phyloP scores from a whole-genome alignment of 1,140 invertebrate species.

The Atta texana region DNA sequence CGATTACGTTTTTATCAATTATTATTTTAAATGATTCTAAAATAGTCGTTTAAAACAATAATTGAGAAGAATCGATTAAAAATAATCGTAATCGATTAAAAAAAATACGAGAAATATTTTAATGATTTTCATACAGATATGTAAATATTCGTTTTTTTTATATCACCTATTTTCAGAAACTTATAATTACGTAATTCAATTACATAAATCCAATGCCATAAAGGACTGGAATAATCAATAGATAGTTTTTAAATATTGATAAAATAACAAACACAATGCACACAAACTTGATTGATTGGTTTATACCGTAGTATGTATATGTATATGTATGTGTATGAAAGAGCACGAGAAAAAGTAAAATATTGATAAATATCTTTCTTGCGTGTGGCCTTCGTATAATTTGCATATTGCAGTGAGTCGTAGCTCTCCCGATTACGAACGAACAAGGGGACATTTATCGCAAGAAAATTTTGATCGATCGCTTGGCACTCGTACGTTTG shows the following conservation, averaged over 20 bases:
- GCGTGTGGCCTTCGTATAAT: conserved; percentile 20
- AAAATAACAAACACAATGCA: background rate
- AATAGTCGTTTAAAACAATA: background rate
- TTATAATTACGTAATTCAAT: background rate
- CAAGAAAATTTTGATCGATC: conserved; percentile 70
- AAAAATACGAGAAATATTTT: background rate
- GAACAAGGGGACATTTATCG: conserved; percentile 40
- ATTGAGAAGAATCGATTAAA: background rate
- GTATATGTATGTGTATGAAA: background rate
- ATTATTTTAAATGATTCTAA: background rate
- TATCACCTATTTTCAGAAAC: background rate
- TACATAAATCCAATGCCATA: background rate
- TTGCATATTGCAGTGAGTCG: conserved; percentile 45
- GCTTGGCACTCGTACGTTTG: conserved; percentile 67
- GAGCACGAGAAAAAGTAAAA: conserved; percentile 15
- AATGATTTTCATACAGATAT: background rate
- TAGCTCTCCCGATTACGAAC: conserved; percentile 38
- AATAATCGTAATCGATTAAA: background rate
- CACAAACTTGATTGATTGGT: conserved; percentile 1
- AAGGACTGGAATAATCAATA: background rate
- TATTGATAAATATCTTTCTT: conserved; percentile 47
- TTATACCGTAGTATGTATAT: background rate
- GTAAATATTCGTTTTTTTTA: background rate
- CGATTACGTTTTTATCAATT: no score
- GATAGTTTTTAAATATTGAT: background rate